Percentiles rank a stretch among this genome's conserved stretches.
phyloP scores from a whole-genome alignment of 2,888 invertebrate species.

The Pseudolycoriella hygida region DNA sequence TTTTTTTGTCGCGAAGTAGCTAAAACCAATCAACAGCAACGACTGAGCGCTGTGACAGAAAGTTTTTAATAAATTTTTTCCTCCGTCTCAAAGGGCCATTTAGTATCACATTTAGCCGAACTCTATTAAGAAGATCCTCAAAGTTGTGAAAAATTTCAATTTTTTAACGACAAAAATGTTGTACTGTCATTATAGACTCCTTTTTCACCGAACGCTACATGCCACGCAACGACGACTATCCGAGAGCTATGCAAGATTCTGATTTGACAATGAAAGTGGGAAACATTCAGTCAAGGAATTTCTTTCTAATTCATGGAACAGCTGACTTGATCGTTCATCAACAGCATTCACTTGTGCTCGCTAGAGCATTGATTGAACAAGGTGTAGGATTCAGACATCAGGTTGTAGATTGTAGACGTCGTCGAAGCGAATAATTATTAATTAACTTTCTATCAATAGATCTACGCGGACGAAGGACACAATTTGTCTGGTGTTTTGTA shows the following conservation, averaged over 20 bases:
- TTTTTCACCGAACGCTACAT: slow-evolving; percentile 83
- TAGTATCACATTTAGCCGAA: too few relatives aligned
- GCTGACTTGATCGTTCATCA: slow-evolving; percentile 75
- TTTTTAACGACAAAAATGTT: too few relatives aligned
- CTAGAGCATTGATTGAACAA: slow-evolving; percentile 60
- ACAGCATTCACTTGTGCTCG: slow-evolving; percentile 70
- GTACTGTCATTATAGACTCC: too few relatives aligned
- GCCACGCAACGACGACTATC: slow-evolving; percentile 55
- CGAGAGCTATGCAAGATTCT: slow-evolving; percentile 51
- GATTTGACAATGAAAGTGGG: slow-evolving; percentile 65
- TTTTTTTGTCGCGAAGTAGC: too few relatives aligned
- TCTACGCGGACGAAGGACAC: slow-evolving; percentile 78
- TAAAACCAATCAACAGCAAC: too few relatives aligned
- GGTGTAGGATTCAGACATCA: slow-evolving; percentile 70
- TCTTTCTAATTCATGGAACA: slow-evolving; percentile 62
- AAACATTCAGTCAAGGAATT: slow-evolving; percentile 48
- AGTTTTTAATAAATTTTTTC: too few relatives aligned
- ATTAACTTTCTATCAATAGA: slow-evolving; percentile 30
- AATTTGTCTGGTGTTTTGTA: slow-evolving; percentile 49
- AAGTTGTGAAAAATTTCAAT: too few relatives aligned
- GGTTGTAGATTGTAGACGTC: slow-evolving; percentile 32
- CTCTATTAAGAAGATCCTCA: too few relatives aligned
- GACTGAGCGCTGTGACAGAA: too few relatives aligned
- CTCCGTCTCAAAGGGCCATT: too few relatives aligned
- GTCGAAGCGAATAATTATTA: background rate